Conservation (phyloP, 1,140 invertebrate species). For the Drosophila kohkoa region DNA sequence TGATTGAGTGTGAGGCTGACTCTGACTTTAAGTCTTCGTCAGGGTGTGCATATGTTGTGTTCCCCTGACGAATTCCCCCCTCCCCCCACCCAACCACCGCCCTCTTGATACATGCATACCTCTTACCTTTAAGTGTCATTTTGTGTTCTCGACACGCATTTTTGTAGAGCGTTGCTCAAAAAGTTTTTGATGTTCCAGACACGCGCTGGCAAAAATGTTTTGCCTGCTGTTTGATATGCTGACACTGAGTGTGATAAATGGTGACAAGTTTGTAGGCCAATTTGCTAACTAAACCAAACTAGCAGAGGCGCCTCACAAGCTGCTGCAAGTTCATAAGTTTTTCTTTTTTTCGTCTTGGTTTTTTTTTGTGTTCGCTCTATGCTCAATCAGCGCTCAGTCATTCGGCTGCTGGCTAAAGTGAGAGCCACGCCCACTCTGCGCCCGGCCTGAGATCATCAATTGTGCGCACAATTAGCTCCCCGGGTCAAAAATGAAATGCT, state of each 20-base stretch:
- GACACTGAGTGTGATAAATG: constrained; percentile 82
- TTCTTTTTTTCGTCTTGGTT: background rate
- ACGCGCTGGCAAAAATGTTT: constrained; percentile 47
- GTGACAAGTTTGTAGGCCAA: constrained; percentile 82
- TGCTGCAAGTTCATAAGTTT: constrained; percentile 9
- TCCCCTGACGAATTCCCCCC: background rate
- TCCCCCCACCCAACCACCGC: no score
- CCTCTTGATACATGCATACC: constrained; percentile 34
- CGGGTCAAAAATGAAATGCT: constrained; percentile 59
- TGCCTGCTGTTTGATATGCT: constrained; percentile 51
- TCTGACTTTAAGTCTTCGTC: constrained; percentile 18
- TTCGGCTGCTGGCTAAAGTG: constrained; percentile 32
- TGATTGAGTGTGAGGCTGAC: constrained; percentile 66
- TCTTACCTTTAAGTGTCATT: constrained; percentile 77
- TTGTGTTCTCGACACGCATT: constrained; percentile 78
- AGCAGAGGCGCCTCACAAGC: constrained; percentile 55
- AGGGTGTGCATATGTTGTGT: constrained; percentile 16
- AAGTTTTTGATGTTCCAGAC: constrained; percentile 59
- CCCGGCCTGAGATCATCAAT: constrained; percentile 60
- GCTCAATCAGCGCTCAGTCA: constrained; percentile 44
- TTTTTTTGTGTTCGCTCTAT: constrained; percentile 15
- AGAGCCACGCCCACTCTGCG: constrained; percentile 34
- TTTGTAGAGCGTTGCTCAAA: constrained; percentile 55
- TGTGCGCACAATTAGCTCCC: constrained; percentile 70
- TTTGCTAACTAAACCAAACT: constrained; percentile 72